Evolutionary conservation across 2,888 invertebrate genomes (phyloP).

Genomic region (Hypolimnas misippus): DNA sequence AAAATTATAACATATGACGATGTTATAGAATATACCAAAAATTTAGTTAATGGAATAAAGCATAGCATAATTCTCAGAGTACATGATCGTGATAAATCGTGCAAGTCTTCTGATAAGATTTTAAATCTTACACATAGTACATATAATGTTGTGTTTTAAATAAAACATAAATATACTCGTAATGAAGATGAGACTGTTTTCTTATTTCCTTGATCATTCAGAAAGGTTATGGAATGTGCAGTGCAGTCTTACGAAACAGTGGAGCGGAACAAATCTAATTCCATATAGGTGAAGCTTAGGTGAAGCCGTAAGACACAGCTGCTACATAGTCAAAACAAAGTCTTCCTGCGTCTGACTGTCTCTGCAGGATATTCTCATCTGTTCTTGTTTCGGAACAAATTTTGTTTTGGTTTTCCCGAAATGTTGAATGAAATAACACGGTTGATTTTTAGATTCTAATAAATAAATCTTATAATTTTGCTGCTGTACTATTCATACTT

Average conservation of each 20-base stretch:
- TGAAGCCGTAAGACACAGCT: constrained; percentile 1
- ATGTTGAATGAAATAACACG: neutral
- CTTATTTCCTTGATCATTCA: neutral
- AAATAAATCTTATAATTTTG: too few relatives aligned
- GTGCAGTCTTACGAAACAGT: constrained; percentile 6
- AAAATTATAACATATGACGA: too few relatives aligned
- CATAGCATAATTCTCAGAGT: too few relatives aligned
- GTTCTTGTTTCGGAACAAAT: neutral
- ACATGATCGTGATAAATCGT: too few relatives aligned
- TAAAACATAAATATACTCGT: too few relatives aligned
- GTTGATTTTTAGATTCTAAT: too few relatives aligned
- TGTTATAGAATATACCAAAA: too few relatives aligned
- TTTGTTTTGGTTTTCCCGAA: neutral
- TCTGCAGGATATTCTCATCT: neutral
- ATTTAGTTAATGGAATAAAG: too few relatives aligned
- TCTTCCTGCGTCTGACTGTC: neutral
- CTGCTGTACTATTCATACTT: too few relatives aligned
- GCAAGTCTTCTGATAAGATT: too few relatives aligned
- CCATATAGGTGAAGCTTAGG: constrained; percentile 1
- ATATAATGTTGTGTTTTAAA: too few relatives aligned
- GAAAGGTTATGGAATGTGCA: constrained; percentile 7
- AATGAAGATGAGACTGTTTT: neutral
- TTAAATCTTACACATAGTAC: too few relatives aligned
- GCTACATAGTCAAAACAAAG: constrained; percentile 2
- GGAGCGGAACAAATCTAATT: constrained; percentile 6